Conservation (phyloP, 2,113 vertebrate species). For the Hassar affinis region DNA sequence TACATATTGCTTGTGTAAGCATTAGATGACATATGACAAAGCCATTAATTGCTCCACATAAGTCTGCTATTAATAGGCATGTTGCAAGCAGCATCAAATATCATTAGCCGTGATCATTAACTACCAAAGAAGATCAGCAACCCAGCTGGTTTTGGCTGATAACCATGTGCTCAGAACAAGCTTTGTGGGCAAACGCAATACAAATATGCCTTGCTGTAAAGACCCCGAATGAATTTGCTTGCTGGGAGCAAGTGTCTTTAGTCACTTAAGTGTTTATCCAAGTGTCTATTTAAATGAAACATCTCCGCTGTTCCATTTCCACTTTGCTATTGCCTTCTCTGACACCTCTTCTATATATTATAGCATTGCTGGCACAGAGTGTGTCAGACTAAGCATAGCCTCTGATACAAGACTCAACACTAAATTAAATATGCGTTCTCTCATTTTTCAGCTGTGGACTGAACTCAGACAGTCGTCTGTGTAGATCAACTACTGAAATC, state of each 20-base stretch:
- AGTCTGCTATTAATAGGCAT: constrained; percentile 51
- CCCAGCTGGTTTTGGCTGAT: constrained; percentile 36
- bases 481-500: constrained; percentile 49
- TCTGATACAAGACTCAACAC: constrained; percentile 30
- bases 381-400: constrained; percentile 21
- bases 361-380: constrained; percentile 21
- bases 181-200: constrained; percentile 27
- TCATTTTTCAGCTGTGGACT: constrained; percentile 53
- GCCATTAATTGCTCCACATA: constrained; percentile 52
- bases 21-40: constrained; percentile 56
- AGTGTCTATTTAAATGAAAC: constrained; percentile 53
- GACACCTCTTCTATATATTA: constrained; percentile 45
- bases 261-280: constrained; percentile 50
- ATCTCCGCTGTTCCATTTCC: constrained; percentile 29
- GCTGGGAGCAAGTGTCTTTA: constrained; percentile 41
- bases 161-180: constrained; percentile 22
- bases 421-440: constrained; percentile 56
- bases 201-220: constrained; percentile 47
- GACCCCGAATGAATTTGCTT: constrained; percentile 41
- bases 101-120: constrained; percentile 50
- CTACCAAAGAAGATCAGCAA: constrained; percentile 39
- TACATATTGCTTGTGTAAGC: constrained; percentile 57
- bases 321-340: constrained; percentile 38
- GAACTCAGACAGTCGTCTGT: constrained; percentile 45
- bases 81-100: constrained; percentile 51